Conservation (phyloP, 2,797 vertebrate species). For the Diplodus puntazzo region DNA sequence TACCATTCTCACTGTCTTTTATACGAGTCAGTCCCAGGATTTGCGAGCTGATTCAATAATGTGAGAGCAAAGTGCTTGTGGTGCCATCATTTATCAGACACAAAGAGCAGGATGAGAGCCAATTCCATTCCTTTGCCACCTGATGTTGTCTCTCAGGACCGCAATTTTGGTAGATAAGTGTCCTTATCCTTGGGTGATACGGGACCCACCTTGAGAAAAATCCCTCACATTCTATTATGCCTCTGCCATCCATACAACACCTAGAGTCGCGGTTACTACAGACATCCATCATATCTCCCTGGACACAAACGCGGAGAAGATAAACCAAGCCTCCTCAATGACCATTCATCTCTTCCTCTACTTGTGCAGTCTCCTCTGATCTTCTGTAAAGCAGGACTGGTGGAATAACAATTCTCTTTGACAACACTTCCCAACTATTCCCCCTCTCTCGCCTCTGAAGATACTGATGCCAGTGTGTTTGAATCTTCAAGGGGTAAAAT, state of each 20-base stretch:
- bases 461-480: constrained; percentile 23
- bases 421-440: constrained; percentile 41
- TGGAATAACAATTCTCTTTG: constrained; percentile 52
- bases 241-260: constrained; percentile 43
- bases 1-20: not conserved
- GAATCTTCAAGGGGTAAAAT: constrained; percentile 31
- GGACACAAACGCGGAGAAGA: constrained; percentile 60
- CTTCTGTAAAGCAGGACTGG: constrained; percentile 32
- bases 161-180: constrained; percentile 68
- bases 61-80: constrained; percentile 52
- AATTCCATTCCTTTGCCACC: constrained; percentile 44
- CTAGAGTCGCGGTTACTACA: constrained; percentile 41
- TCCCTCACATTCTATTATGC: constrained; percentile 63
- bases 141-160: constrained; percentile 64
- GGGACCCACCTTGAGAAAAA: constrained; percentile 67
- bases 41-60: constrained; percentile 59
- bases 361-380: constrained; percentile 56
- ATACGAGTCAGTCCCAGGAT: constrained; percentile 29
- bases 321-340: constrained; percentile 48
- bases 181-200: constrained; percentile 64
- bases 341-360: constrained; percentile 59
- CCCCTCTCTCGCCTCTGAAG: constrained; percentile 19
- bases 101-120: constrained; percentile 69
- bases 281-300: constrained; percentile 67
- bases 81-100: constrained; percentile 71